A percentile compares a stretch with the other conserved stretches of the same genome.
phyloP scores from a whole-genome alignment of 2,797 vertebrate genomes.

The Onychomys leucogaster region DNA sequence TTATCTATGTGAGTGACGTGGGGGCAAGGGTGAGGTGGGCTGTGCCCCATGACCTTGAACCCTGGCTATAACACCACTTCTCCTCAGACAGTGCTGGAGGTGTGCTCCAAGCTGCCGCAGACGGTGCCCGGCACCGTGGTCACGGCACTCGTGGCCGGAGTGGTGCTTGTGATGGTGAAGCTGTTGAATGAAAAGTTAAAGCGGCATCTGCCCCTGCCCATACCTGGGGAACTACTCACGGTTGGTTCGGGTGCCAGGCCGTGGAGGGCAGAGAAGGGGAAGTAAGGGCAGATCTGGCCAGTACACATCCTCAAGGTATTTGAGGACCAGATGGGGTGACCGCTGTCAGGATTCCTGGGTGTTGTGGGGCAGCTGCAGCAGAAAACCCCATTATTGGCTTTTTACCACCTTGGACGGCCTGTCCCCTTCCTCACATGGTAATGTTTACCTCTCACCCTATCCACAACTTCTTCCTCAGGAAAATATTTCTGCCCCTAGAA shows the following conservation, averaged over 20 bases:
- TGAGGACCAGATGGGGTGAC: background rate
- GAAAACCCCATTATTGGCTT: background rate
- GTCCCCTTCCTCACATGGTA: background rate
- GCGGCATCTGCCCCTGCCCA: constrained; percentile 90
- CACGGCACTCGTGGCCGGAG: constrained; percentile 90
- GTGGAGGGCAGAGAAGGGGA: background rate
- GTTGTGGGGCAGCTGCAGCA: too few species aligned
- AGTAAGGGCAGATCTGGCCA: background rate
- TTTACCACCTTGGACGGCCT: background rate
- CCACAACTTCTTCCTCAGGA: background rate
- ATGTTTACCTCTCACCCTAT: background rate
- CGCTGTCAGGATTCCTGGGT: background rate
- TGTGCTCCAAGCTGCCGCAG: constrained; percentile 89
- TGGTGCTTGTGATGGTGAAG: constrained; percentile 91
- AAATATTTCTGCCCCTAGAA: background rate
- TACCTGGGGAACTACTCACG: constrained; percentile 95
- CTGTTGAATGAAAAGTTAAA: constrained; percentile 90
- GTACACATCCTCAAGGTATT: background rate
- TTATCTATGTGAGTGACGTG: constrained; percentile 85
- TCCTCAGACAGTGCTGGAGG: constrained; percentile 90
- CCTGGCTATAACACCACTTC: constrained; percentile 11
- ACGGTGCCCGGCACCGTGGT: constrained; percentile 90
- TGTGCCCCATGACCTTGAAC: rapidly evolving
- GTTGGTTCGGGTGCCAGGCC: constrained; percentile 89
- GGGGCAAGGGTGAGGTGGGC: background rate